Evolutionary conservation across 92 coral and sea anemone genomes (phyloP).

Genomic region (Meandrina meandrites): DNA sequence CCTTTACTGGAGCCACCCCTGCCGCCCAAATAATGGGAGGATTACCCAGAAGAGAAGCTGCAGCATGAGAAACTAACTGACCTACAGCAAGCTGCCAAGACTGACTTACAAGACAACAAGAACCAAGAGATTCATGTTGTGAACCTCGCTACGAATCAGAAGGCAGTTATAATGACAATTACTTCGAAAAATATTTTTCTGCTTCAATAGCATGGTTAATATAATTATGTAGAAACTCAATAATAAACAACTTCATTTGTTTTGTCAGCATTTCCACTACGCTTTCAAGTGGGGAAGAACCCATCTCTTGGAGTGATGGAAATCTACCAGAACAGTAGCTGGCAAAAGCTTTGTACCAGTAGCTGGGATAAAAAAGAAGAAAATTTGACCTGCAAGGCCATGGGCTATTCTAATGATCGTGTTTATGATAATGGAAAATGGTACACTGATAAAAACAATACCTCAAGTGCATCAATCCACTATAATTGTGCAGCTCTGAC

Average conservation of each 20-base stretch:
- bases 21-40: too few relatives aligned
- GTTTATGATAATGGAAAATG: not conserved
- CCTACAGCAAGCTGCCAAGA: too few relatives aligned
- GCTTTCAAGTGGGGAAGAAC: not conserved
- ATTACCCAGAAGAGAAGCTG: too few relatives aligned
- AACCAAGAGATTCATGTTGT: too few relatives aligned
- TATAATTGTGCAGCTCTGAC: not conserved
- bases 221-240: not conserved
- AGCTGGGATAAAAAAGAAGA: not conserved
- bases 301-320: conserved; percentile 1
- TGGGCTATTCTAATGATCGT: conserved; percentile 2
- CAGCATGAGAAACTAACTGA: too few relatives aligned
- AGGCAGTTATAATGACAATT: too few relatives aligned
- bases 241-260: not conserved
- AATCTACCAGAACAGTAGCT: not conserved
- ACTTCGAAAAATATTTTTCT: too few relatives aligned
- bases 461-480: not conserved
- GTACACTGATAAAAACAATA: not conserved
- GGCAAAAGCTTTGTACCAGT: not conserved
- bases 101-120: too few relatives aligned
- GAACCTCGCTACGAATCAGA: not conserved
- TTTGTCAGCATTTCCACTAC: not conserved
- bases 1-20: too few relatives aligned
- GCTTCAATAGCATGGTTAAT: not conserved
- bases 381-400: not conserved